Evolutionary conservation across 2,797 vertebrate species (phyloP).

Genomic region (Propithecus deckenii): DNA sequence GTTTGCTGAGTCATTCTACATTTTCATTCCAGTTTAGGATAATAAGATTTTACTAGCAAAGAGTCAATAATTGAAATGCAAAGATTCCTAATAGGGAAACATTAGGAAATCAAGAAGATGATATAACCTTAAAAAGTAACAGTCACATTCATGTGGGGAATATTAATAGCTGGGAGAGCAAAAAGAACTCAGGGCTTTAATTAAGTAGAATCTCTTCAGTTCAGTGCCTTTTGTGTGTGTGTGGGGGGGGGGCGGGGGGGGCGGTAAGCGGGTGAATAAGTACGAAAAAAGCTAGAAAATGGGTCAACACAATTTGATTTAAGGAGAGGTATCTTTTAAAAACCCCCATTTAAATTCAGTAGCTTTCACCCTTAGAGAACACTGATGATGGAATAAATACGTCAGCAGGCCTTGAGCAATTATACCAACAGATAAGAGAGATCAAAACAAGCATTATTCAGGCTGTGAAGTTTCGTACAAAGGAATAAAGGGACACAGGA

Average conservation of each 20-base stretch:
- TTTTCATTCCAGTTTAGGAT: constrained; percentile 25
- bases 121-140: constrained; percentile 18
- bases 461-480: constrained; percentile 8
- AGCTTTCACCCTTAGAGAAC: constrained; percentile 53
- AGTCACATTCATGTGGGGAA: background rate
- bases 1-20: constrained; percentile 19
- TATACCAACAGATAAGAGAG: constrained; percentile 62
- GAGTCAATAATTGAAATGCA: constrained; percentile 13
- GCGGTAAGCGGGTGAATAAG: background rate
- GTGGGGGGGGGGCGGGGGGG: too few species aligned
- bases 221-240: background rate
- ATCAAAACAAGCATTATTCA: constrained; percentile 58
- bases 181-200: constrained; percentile 44
- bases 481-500: constrained; percentile 61
- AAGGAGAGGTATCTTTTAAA: constrained; percentile 20
- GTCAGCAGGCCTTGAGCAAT: constrained; percentile 67
- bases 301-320: background rate
- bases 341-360: background rate
- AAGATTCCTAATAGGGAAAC: constrained; percentile 9
- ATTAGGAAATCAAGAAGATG: background rate
- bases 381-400: constrained; percentile 34
- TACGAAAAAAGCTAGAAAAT: constrained; percentile 37
- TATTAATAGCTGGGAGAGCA: constrained; percentile 14
- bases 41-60: background rate
- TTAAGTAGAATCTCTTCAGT: background rate